Evolutionary conservation across 2,113 vertebrate species (phyloP), one percentile per base, ranked within the genome.

Genomic region (Albula goreensis): DNA sequence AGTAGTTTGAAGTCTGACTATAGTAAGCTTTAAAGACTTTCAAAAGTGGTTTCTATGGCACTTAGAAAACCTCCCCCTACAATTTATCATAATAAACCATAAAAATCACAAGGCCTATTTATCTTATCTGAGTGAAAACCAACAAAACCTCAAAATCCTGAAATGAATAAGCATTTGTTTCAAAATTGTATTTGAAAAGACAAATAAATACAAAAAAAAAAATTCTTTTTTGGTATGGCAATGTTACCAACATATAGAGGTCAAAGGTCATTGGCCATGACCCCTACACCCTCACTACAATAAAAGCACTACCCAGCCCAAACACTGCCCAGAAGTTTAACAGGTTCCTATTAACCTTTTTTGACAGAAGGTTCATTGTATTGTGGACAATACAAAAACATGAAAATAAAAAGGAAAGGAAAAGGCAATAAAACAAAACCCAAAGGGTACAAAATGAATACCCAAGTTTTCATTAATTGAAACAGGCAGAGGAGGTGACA

Each of bases 401-500:
- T 41, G 81, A 66, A 53, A 79, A 86, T 7, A 77, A 52, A 41
- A 19, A 51, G 89, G 82, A 89, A 87, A 41, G 63, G 85, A 86
- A 84, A 87, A 52, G 85, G 84, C 85, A 89, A 81, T 25, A 89
- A 57, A 85, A 78, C 83, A 50, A 84, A 88, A 53, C 88, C n/a
- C 25, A 86, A 90, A 85, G 60, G 77, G 78, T 87, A 31, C 56
- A 82, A 53, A 9, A 51, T 15, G 78, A 78, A 22, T 52, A 89
- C 4, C 80, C 11, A 81, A 1, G 52, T 57, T 15, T 79, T 85
- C 15, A 80, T 80, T 80, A 49, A 82, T 50, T 82, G 80, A 82
- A 88, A 86, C 85, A 88, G 78, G 88, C 87, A 85, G 81, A 77
- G 25, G 85, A 91, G 86, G 88, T 87, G 88, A 89, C 95, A 95